A percentile compares a stretch with the other conserved stretches of the same genome.
phyloP scores from a whole-genome alignment of 2,888 invertebrate species.

The Agrotis exclamationis region DNA sequence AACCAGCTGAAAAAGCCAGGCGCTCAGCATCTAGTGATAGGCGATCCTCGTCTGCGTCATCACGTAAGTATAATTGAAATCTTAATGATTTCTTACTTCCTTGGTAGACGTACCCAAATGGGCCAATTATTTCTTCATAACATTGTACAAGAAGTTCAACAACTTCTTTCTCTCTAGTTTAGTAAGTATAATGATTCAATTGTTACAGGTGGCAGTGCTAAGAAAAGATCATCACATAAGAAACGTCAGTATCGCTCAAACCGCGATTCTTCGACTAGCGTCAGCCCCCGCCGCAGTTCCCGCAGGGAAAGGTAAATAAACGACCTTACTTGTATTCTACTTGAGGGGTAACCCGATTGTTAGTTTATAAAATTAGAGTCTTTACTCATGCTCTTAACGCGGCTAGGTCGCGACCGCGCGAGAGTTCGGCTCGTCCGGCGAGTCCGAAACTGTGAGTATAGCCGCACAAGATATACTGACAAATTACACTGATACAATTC shows the following conservation, averaged over 20 bases:
- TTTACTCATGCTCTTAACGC: conserved; percentile 58
- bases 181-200: not conserved
- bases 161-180: not conserved
- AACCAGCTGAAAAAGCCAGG: conserved; percentile 80
- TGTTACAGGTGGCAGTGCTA: conserved; percentile 90
- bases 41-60: conserved; percentile 86
- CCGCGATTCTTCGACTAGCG: conserved; percentile 94
- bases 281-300: conserved; percentile 87
- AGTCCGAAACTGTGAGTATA: conserved; percentile 59
- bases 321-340: not conserved
- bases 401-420: conserved; percentile 57
- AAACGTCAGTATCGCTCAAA: conserved; percentile 97
- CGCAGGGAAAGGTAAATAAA: conserved; percentile 90
- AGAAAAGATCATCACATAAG: conserved; percentile 95
- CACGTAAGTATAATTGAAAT: conserved; percentile 77
- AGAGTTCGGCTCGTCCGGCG: conserved; percentile 58
- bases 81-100: not conserved
- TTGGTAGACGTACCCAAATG: not conserved
- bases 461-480: conserved; percentile 21
- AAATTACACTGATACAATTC: not conserved
- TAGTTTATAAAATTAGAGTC: conserved; percentile 27
- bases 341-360: conserved; percentile 23
- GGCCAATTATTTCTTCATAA: not conserved
- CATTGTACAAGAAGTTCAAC: not conserved
- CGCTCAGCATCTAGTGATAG: conserved; percentile 81